A percentile compares a stretch with the other conserved stretches of the same genome.
Evolutionary conservation across 2,888 invertebrate genomes (phyloP).

Genomic region (Agrypnus murinus): DNA sequence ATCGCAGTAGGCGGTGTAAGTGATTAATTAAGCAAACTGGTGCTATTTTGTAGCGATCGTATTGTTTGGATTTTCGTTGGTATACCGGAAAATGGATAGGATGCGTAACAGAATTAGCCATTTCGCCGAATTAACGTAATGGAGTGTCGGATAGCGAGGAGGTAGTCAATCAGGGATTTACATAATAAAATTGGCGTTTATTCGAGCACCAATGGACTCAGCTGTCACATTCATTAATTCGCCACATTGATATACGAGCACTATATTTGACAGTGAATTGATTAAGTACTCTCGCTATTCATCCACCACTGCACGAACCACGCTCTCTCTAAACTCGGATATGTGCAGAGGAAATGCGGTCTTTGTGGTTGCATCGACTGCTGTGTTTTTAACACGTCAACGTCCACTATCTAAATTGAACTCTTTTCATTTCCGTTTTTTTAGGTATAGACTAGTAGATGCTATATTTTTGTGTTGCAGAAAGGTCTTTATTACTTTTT

Average conservation of each 20-base stretch:
- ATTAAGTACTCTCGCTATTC: conserved; percentile 62
- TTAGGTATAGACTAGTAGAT: too few species aligned
- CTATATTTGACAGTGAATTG: conserved; percentile 66
- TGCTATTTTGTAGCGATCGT: conserved; percentile 29
- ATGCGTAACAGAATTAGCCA: conserved; percentile 41
- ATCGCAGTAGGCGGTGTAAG: conserved; percentile 3
- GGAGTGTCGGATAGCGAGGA: conserved; percentile 46
- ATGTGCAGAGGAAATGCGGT: neutral
- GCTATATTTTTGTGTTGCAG: too few species aligned
- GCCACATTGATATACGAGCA: conserved; percentile 65
- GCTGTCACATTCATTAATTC: conserved; percentile 65
- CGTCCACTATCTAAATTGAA: conserved; percentile 6
- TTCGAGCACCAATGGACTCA: conserved; percentile 59
- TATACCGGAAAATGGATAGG: conserved; percentile 30
- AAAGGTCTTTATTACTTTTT: too few species aligned
- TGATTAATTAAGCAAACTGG: conserved; percentile 23
- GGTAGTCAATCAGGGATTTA: conserved; percentile 59
- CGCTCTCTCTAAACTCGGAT: neutral
- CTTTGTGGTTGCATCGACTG: neutral
- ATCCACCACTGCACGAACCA: conserved; percentile 25
- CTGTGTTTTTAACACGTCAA: conserved; percentile 21
- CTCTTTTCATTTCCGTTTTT: neutral
- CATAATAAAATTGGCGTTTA: conserved; percentile 63
- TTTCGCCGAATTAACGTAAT: conserved; percentile 50
- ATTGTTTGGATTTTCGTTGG: conserved; percentile 29